Evolutionary conservation across 2,797 vertebrate species (phyloP).

Genomic region (Sebastes baramenuke): DNA sequence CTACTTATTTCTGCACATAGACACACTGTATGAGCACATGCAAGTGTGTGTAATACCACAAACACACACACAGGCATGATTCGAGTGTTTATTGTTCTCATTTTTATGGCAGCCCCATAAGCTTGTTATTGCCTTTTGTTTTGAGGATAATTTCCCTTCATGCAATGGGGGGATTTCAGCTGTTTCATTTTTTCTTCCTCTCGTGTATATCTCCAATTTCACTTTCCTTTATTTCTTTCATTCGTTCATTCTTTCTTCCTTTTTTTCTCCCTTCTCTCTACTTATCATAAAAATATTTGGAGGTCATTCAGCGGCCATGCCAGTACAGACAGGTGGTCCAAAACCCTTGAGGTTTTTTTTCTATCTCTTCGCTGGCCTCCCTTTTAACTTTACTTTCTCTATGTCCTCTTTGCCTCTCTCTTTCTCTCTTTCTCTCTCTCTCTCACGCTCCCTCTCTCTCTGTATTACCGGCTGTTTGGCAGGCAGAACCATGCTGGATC

Average conservation of each 20-base stretch:
- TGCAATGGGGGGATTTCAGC: constrained; percentile 72
- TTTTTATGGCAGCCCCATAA: constrained; percentile 80
- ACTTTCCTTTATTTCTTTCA: neutral
- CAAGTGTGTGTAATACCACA: constrained; percentile 6
- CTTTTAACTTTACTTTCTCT: constrained; percentile 32
- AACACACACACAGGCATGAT: constrained; percentile 53
- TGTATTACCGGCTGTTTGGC: constrained; percentile 70
- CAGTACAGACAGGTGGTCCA: constrained; percentile 66
- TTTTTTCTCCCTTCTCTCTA: neutral
- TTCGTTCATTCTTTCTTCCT: neutral
- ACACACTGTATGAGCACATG: constrained; percentile 31
- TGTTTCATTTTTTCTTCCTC: constrained; percentile 66
- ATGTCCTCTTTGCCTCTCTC: constrained; percentile 23
- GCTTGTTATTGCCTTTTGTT: constrained; percentile 84
- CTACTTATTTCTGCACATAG: constrained; percentile 34
- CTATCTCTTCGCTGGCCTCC: constrained; percentile 29
- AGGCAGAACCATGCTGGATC: constrained; percentile 68
- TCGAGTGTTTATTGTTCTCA: constrained; percentile 79
- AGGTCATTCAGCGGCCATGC: constrained; percentile 67
- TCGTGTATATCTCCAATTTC: constrained; percentile 43
- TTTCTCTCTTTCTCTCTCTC: neutral
- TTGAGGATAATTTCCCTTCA: constrained; percentile 80
- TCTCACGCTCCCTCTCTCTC: constrained; percentile 2
- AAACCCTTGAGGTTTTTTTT: constrained; percentile 55
- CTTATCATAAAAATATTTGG: constrained; percentile 42